A percentile compares a stretch with the other conserved stretches of the same genome.
Evolutionary conservation across 2,797 vertebrate species (phyloP).

Genomic region (Aselliscus stoliczkanus): DNA sequence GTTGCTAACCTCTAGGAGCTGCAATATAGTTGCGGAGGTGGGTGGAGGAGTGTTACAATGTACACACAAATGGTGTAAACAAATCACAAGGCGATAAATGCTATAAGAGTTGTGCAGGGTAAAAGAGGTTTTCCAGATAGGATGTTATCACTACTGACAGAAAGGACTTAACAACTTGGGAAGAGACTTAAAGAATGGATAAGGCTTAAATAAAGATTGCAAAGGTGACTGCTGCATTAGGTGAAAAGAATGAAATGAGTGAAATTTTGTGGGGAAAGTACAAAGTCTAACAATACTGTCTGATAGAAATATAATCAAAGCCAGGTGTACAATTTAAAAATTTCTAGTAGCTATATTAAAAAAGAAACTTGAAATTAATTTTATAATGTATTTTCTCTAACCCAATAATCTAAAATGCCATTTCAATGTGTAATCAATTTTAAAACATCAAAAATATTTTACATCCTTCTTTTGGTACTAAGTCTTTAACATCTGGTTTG

Average conservation of each 20-base stretch:
- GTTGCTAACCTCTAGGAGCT: not conserved
- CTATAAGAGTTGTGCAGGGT: not conserved
- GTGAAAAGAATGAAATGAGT: not conserved
- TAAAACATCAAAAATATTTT: not conserved
- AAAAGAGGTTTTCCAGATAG: not conserved
- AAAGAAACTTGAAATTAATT: conserved; percentile 24
- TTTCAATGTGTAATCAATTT: not conserved
- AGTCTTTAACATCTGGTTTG: not conserved
- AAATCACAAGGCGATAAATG: not conserved
- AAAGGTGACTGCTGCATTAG: not conserved
- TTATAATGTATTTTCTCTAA: not conserved
- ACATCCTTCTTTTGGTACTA: not conserved
- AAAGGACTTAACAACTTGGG: not conserved
- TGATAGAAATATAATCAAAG: not conserved
- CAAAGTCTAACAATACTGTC: not conserved
- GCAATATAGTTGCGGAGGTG: not conserved
- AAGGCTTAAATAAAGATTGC: not conserved
- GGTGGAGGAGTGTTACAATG: not conserved
- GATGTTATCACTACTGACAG: not conserved
- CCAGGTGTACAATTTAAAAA: not conserved
- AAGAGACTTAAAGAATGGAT: not conserved
- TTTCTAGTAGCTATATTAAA: not conserved
- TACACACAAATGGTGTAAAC: not conserved
- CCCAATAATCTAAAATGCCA: not conserved
- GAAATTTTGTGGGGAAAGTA: not conserved